Evolutionary conservation across 2,888 invertebrate genomes (phyloP).

Genomic region (Onthophagus sagittarius): DNA sequence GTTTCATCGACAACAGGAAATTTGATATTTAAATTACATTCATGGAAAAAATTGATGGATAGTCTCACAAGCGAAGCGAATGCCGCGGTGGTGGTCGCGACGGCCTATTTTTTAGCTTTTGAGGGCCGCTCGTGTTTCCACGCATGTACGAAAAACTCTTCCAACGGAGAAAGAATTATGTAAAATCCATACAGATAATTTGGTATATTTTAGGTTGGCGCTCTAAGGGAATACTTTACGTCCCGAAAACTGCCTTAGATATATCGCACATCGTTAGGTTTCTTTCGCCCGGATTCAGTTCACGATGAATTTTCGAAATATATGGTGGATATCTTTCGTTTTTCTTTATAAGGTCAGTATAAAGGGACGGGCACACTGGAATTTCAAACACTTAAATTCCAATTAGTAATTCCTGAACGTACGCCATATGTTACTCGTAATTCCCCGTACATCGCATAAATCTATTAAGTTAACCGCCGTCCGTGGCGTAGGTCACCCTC

Average conservation of each 20-base stretch:
- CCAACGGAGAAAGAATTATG: constrained; percentile 5
- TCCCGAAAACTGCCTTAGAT: background rate
- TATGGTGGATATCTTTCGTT: background rate
- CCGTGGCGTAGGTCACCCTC: background rate
- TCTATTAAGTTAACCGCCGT: background rate
- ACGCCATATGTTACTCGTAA: background rate
- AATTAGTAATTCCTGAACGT: background rate
- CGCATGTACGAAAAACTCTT: background rate
- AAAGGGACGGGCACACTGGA: background rate
- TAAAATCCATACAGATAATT: constrained; percentile 9
- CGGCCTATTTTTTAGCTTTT: background rate
- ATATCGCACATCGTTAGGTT: constrained; percentile 2
- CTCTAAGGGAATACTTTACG: background rate
- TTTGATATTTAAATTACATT: constrained; percentile 13
- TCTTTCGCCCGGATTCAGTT: background rate
- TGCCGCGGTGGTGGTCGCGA: background rate
- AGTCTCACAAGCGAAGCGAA: background rate
- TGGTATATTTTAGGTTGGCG: constrained; percentile 1
- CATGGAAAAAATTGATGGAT: constrained; percentile 12
- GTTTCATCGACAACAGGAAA: constrained; percentile 10
- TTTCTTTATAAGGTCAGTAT: background rate
- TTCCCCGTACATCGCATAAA: background rate
- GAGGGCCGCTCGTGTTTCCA: constrained; percentile 7
- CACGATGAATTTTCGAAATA: background rate
- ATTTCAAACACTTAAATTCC: background rate